phyloP scores from a whole-genome alignment of 2,113 vertebrate species.

The Phodopus roborovskii region DNA sequence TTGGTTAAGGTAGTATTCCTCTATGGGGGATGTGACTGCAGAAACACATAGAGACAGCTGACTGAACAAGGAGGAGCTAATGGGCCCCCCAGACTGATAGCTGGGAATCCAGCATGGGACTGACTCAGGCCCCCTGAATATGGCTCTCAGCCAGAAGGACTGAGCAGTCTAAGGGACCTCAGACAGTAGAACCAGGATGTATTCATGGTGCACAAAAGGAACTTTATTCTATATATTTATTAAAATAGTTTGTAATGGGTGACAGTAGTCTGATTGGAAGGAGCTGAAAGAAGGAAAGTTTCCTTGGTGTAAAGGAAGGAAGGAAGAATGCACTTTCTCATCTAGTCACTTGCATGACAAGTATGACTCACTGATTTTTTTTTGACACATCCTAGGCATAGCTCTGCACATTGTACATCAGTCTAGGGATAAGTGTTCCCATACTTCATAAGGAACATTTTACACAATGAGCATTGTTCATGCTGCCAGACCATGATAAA shows the following conservation, averaged over 20 bases:
- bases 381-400: not conserved
- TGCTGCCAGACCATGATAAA: not conserved
- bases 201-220: no score
- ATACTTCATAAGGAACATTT: not conserved
- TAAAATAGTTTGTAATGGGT: constrained; percentile 5
- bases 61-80: no score
- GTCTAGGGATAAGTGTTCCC: not conserved
- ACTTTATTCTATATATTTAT: not conserved
- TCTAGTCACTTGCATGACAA: not conserved
- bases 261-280: not conserved
- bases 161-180: no score
- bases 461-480: not conserved
- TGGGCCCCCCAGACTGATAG: no score
- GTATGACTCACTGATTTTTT: not conserved
- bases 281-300: not conserved
- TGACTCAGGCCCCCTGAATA: no score
- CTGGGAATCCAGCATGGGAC: no score
- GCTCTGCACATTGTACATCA: not conserved
- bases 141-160: no score
- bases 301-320: not conserved
- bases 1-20: no score
- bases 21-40: no score
- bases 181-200: no score
- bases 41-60: no score
- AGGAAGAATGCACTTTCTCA: not conserved